Evolutionary conservation across 2,113 vertebrate species (phyloP), one percentile per base, ranked within the genome.

Genomic region (Dipodomys stephensi): DNA sequence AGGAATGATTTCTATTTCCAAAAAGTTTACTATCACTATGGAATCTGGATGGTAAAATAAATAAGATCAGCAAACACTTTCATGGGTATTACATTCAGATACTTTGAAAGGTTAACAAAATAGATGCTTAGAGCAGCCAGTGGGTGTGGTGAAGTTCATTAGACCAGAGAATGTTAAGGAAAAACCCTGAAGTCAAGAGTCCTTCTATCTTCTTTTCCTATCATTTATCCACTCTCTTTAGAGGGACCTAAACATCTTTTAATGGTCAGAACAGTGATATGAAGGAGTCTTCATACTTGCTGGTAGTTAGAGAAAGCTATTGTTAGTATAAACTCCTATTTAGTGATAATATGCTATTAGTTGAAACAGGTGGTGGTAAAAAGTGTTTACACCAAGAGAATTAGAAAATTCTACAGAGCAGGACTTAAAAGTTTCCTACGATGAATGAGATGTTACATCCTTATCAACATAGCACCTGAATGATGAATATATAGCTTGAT

Each of bases 261-360:
- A 83, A 65, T 18, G 11, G 27, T 12, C 46, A 86, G 53, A 2
- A 15, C 13, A 20, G 15, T 49, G 20, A 64, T 64, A 19, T 57
- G 23, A 10, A 46, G 15, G 35, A 78, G 39, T 8, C 22, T 79
- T 82, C 13, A 15, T 57, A 19, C 27, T 79, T 18, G 6, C 20
- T 87, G 57, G 57, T 4, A 39, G 39, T 39, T 39, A 39, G 39
- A 39, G 39, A 39, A 39, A 35, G 3, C 8, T 23, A 57, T 69
- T 68, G 19, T 49, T 86, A 85, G 60, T 30, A 44, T 88, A 20
- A 90, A 25, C 73, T 76, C 20, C 53, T 76, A 95, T 81, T 53
- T n/a, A 69, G 53, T 87, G n/a, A 30, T 77, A 64, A 81, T 4
- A 27, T 82, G 22, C 81, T 84, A 77, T 4, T 83, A 73, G 28